Evolutionary conservation across 2,888 invertebrate species (phyloP).

Genomic region (Uropetala carovei): DNA sequence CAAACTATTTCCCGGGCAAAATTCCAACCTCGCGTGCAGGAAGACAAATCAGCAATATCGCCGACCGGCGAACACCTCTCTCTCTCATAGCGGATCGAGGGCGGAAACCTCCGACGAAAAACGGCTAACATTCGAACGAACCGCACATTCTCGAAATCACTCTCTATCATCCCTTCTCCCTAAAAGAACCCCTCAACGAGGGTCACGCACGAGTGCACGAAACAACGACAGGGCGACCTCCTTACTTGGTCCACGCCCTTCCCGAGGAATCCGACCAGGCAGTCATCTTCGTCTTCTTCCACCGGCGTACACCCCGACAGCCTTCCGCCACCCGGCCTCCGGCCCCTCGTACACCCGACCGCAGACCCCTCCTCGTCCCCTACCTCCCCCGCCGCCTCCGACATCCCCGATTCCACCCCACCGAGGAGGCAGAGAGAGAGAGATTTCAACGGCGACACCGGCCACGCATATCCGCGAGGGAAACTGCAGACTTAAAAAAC

Average conservation of each 20-base stretch:
- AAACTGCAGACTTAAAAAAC: not conserved
- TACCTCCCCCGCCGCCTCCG: not conserved
- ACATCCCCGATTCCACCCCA: not conserved
- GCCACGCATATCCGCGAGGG: conserved; percentile 9
- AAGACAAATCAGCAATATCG: not conserved
- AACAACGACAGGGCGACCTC: conserved; percentile 67
- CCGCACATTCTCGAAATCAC: too few relatives aligned
- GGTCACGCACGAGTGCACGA: not conserved
- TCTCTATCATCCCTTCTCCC: too few relatives aligned
- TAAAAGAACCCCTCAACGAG: not conserved
- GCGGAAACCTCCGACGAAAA: too few relatives aligned
- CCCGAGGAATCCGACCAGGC: conserved; percentile 78
- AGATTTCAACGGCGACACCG: conserved; percentile 37
- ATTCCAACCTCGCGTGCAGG: conserved; percentile 1
- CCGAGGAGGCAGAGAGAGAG: not conserved
- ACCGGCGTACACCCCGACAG: conserved; percentile 67
- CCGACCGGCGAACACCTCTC: not conserved
- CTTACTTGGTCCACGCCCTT: conserved; percentile 78
- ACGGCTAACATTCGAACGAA: too few relatives aligned
- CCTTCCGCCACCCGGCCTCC: conserved; percentile 42
- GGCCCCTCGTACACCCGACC: not conserved
- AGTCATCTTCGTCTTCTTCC: conserved; percentile 76
- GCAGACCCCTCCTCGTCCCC: conserved; percentile 20
- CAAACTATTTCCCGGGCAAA: not conserved
- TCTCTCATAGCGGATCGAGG: too few relatives aligned